Base-by-base conservation (phyloP, 2,888 invertebrate species). In the Pyrgus malvae region DNA sequence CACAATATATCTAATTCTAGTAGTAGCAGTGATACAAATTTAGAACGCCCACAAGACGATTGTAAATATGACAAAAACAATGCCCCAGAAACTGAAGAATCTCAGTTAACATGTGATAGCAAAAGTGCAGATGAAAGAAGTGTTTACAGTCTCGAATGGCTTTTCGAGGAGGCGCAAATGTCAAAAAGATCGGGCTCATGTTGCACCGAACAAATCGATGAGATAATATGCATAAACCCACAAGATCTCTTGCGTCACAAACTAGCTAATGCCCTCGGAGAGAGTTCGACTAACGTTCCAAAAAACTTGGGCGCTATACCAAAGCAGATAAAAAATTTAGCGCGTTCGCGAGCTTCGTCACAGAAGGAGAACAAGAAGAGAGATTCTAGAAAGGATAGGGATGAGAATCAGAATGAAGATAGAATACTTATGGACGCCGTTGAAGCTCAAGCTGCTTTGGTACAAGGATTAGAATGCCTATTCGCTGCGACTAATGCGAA, bases 231-330 rank as follows among this genome's bases (percentile, higher is more conserved):
- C 16, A 38, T 54, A 21, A 67, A 67, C 19, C 60, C 78, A 3
- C 83, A 83, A 41, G 86, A 83, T 40, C 66, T 72, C 5, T 44
- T 74, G 17, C 76, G 77, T 56, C 82, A 80, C 55, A 86, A 83
- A 71, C 67, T 80, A 59, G 76, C 78, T 54, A 78, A 67, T 51
- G 81, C 88, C 12, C 69, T 89, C 55, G 89, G 85, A 56, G 90
- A 89, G 68, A 75, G 88, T 9, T 91, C 80, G 63, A 86, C 75
- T 63, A 91, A 83, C 68, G 82, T 81, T 65, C 91, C 93, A 76
- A 92, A 93, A 76, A 93, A 93, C 76, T 91, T 94, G 68, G 94
- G 94, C 56, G 94, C 94, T 59, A 94, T 93, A 77, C 94, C 94
- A 55, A 94, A 95, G 78, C 93, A 93, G 80, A 83, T 90, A 68